phyloP scores from a whole-genome alignment of 2,888 invertebrate species.

The Apotomis capreana region DNA sequence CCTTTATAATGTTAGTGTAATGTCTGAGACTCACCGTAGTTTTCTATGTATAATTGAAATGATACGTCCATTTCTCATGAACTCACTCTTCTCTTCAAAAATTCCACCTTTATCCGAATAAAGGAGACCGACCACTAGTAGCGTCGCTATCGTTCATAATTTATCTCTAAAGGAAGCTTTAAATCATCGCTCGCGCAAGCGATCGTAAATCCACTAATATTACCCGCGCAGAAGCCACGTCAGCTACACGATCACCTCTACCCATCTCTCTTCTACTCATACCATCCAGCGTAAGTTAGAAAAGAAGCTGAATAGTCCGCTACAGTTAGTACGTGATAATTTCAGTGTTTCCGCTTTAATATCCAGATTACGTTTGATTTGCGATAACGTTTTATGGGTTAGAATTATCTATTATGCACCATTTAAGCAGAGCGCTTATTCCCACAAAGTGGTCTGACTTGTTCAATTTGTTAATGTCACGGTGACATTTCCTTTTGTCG shows the following conservation, averaged over 20 bases:
- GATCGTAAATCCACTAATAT: conserved; percentile 80
- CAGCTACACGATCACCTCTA: neutral
- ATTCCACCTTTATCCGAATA: conserved; percentile 17
- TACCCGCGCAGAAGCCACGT: conserved; percentile 29
- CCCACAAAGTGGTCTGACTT: too few species aligned
- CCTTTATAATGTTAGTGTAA: too few species aligned
- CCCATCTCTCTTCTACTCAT: neutral
- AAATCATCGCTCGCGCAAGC: conserved; percentile 77
- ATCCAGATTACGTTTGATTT: conserved; percentile 39
- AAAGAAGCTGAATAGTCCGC: neutral
- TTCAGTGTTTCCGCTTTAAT: conserved; percentile 42
- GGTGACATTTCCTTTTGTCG: too few species aligned
- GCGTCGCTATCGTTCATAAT: conserved; percentile 57
- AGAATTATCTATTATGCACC: conserved; percentile 42
- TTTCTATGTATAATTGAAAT: too few species aligned
- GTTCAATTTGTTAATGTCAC: too few species aligned
- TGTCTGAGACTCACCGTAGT: too few species aligned
- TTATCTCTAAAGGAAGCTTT: conserved; percentile 76
- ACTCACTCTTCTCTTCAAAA: neutral
- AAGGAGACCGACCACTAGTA: conserved; percentile 27
- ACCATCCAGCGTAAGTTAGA: neutral
- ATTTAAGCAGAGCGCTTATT: too few species aligned
- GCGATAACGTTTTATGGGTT: conserved; percentile 41
- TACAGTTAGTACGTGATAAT: conserved; percentile 57
- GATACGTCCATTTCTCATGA: too few species aligned